These are phyloP conservation scores for Castor canadensis DNA, from an alignment of 2,113 vertebrate species.

Conservation along the genomic window DNA sequence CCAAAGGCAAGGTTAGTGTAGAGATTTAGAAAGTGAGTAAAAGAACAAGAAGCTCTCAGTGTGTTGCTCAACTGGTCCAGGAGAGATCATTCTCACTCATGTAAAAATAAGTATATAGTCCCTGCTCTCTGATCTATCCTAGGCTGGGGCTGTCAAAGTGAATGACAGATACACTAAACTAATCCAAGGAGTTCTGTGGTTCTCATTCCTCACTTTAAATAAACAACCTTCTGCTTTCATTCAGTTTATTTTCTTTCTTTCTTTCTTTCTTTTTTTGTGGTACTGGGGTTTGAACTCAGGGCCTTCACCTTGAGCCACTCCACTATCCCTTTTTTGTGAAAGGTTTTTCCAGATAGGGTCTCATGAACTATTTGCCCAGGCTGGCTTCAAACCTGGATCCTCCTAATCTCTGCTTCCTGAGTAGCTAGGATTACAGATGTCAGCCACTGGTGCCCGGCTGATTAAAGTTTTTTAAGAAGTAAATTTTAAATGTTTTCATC, in stretches of 20 bases:
- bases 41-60: constrained; percentile 14
- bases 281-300: too few relatives aligned
- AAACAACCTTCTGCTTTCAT: neutral
- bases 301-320: too few relatives aligned
- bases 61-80: neutral
- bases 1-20: constrained; percentile 35
- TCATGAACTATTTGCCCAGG: too few relatives aligned
- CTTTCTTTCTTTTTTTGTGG: too few relatives aligned
- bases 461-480: too few relatives aligned
- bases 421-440: neutral
- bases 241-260: constrained; percentile 46
- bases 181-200: neutral
- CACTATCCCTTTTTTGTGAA: too few relatives aligned
- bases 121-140: neutral
- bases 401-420: too few relatives aligned
- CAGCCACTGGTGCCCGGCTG: too few relatives aligned
- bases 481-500: too few relatives aligned
- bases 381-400: too few relatives aligned
- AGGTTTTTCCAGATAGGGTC: too few relatives aligned
- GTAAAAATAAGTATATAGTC: neutral
- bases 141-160: neutral
- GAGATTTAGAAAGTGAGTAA: constrained; percentile 21
- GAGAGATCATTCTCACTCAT: constrained; percentile 1
- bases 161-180: neutral
- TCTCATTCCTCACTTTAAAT: neutral